phyloP scores from a whole-genome alignment of 2,888 invertebrate species.

The Acanthosepion pharaonis region DNA sequence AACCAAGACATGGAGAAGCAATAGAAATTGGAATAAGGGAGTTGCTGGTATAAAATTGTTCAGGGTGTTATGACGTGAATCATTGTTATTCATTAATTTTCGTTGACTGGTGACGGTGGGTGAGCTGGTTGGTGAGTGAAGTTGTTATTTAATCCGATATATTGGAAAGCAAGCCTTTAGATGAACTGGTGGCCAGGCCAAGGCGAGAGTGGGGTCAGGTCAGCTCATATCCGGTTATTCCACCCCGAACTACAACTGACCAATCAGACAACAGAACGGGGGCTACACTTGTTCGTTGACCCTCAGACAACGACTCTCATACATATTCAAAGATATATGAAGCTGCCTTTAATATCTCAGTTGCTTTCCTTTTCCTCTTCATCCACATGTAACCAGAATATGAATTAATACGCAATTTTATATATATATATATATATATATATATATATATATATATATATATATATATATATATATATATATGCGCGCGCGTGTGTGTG shows the following conservation, averaged over 20 bases:
- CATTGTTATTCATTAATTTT: conserved; percentile 33
- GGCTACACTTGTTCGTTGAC: not conserved
- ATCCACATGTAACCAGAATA: too few relatives aligned
- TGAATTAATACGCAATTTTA: too few relatives aligned
- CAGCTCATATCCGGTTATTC: conserved; percentile 22
- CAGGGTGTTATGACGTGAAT: not conserved
- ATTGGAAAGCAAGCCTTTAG: not conserved
- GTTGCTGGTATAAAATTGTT: not conserved
- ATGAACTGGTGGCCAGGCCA: conserved; percentile 8
- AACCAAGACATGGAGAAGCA: not conserved
- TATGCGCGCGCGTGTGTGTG: too few relatives aligned
- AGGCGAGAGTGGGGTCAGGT: conserved; percentile 17
- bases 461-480: too few relatives aligned
- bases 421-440: too few relatives aligned
- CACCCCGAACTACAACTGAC: not conserved
- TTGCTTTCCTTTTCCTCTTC: not conserved
- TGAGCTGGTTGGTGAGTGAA: not conserved
- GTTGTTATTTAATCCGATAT: conserved; percentile 4
- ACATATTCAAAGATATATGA: conserved; percentile 33
- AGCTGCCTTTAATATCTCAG: not conserved
- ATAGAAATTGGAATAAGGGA: not conserved
- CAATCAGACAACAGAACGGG: not conserved
- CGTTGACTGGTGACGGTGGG: not conserved
- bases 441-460: too few relatives aligned
- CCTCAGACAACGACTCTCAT: not conserved